Base-by-base conservation (phyloP, 2,113 vertebrate species). In the Pteronura brasiliensis region DNA sequence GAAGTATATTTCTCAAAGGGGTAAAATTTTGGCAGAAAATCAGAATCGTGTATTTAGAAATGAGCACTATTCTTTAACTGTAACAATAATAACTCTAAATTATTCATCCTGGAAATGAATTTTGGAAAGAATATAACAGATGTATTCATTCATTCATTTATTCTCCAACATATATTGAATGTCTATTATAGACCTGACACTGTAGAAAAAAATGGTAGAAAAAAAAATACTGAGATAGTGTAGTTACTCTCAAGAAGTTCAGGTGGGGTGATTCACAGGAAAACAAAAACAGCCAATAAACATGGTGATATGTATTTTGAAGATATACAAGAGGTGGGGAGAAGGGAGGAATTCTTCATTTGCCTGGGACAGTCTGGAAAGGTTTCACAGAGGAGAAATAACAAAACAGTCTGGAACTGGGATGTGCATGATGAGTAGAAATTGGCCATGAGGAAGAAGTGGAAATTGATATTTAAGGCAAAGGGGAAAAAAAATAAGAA, bases 1-100 rank as follows among this genome's bases (percentile, higher is more conserved):
- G 77, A 93, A 93, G 93, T 96, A 59, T 98, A 98, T 98, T 98
- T 98, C 98, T 97, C 98, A 86, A 81, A 97, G 85, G 97, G 39
- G 61, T 76, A 9, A 67, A 86, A 71, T 84, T 94, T 97, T 95
- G 97, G 97, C 98, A 92, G 96, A 94, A 98, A 98, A 98, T 96
- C 84, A 96, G 88, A 95, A 95, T 97, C 59, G 88, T 14, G 7
- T 80, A 36, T 95, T 97, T 96, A 93, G 59, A 97, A 98, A 93
- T 31, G 95, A 97, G 85, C 52, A 83, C 95, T 0, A 18, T 84
- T 98, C 92, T 95, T 91, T 79, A 95, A 95, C 69, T 36, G 44
- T 63, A 94, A 79, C 42, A 69, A 83, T 91, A 96, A 93, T 93
- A 94, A 72, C 57, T 72, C 42, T 23, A 82, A 95, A 74, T 55